phyloP scores from a whole-genome alignment of 2,888 invertebrate species.

The Adelphocoris suturalis region DNA sequence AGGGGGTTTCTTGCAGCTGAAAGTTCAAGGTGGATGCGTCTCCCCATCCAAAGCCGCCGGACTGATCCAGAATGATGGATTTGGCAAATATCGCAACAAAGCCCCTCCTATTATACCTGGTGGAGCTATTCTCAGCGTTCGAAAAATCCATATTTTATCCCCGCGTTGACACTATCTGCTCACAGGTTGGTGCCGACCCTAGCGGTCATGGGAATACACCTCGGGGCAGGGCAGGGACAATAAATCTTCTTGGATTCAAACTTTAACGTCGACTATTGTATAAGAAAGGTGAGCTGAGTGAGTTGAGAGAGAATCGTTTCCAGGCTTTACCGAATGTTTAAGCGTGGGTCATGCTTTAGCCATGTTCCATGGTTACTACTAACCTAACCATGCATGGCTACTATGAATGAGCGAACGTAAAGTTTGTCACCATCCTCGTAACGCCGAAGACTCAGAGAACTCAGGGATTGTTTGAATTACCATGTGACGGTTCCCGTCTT shows the following conservation, averaged over 20 bases:
- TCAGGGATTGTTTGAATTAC: no score
- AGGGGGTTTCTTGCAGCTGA: no score
- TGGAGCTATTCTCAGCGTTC: neutral
- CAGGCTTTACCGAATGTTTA: no score
- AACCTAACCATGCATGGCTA: no score
- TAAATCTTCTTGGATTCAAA: slow-evolving; percentile 2
- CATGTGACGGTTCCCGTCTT: no score
- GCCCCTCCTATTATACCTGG: slow-evolving; percentile 21
- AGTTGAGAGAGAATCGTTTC: neutral
- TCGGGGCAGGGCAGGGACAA: slow-evolving; percentile 29
- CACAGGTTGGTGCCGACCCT: slow-evolving; percentile 30
- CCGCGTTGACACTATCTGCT: slow-evolving; percentile 25
- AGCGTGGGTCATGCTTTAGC: no score
- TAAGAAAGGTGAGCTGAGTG: neutral
- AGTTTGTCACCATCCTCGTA: no score
- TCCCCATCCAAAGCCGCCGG: neutral
- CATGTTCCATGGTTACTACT: no score
- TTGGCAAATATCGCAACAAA: slow-evolving; percentile 30
- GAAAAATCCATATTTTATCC: slow-evolving; percentile 34
- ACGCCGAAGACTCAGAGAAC: no score
- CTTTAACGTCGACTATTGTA: slow-evolving; percentile 15
- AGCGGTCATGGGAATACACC: slow-evolving; percentile 24
- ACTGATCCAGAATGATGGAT: neutral
- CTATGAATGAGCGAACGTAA: no score
- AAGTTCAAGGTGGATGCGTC: no score